These are phyloP conservation scores for Saguinus midas DNA, from an alignment of 2,113 vertebrate species.

Conservation along the genomic window DNA sequence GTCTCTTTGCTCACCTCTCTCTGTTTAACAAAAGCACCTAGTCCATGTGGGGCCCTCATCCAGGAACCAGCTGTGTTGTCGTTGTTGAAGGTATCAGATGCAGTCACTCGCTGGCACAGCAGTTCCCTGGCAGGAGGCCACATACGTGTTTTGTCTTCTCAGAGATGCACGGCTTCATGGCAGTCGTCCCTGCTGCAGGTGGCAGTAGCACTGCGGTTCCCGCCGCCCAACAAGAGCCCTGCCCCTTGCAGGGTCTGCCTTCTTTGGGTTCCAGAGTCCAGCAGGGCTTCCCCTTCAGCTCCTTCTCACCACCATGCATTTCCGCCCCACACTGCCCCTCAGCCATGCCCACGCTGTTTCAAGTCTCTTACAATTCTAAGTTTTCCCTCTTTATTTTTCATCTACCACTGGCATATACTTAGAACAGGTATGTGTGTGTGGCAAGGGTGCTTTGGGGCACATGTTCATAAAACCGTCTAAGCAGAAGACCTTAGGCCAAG, in stretches of 20 bases:
- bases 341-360: accelerated
- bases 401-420: accelerated
- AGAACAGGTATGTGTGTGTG: background rate
- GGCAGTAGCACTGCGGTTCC: no score
- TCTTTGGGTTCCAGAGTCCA: accelerated
- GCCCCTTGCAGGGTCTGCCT: no score
- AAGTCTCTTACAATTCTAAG: no score
- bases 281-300: accelerated
- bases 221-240: accelerated
- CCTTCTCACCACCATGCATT: accelerated
- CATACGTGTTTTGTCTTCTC: accelerated
- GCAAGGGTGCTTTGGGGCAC: accelerated
- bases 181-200: background rate
- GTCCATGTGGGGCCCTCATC: background rate
- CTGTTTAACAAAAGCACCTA: background rate
- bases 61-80: accelerated
- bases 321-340: accelerated
- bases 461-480: accelerated
- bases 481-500: background rate
- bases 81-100: accelerated
- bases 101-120: accelerated
- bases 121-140: background rate
- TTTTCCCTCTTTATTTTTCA: background rate
- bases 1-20: background rate
- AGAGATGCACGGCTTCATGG: background rate